These are phyloP conservation scores for Anabas testudineus DNA, from an alignment of 2,797 vertebrate species.

Conservation along the genomic window DNA sequence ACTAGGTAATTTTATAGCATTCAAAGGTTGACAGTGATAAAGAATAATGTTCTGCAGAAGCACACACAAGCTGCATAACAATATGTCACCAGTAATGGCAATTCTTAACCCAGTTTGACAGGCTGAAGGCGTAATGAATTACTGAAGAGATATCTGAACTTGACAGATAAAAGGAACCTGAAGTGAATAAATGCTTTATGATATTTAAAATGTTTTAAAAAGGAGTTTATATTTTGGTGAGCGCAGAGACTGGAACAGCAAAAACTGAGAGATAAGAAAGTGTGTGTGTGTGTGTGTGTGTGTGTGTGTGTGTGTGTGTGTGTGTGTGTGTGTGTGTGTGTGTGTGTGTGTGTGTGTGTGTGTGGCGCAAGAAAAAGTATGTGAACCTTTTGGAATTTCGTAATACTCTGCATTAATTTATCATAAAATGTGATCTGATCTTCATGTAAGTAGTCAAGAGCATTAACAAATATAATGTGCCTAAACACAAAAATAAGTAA, in stretches of 20 bases:
- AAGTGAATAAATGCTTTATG: conserved; percentile 38
- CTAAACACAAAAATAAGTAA: too few relatives aligned
- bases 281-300: conserved; percentile 4
- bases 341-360: too few relatives aligned
- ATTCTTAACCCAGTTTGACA: conserved; percentile 47
- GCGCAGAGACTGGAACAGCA: conserved; percentile 8
- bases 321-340: too few relatives aligned
- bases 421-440: too few relatives aligned
- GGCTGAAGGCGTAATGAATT: conserved; percentile 53
- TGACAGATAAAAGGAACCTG: conserved; percentile 56
- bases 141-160: conserved; percentile 44
- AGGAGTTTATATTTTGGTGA: conserved; percentile 12
- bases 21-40: conserved; percentile 35
- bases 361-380: too few relatives aligned
- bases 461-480: too few relatives aligned
- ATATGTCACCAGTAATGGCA: conserved; percentile 29
- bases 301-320: too few relatives aligned
- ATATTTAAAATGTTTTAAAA: conserved; percentile 25
- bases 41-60: conserved; percentile 33
- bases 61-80: conserved; percentile 34
- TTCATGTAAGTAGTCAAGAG: too few relatives aligned
- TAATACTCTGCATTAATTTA: too few relatives aligned
- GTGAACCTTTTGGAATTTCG: too few relatives aligned
- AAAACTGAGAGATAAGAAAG: conserved; percentile 4
- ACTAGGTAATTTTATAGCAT: conserved; percentile 42